phyloP scores from a whole-genome alignment of 2,888 invertebrate species.

The Pegoplata infirma region DNA sequence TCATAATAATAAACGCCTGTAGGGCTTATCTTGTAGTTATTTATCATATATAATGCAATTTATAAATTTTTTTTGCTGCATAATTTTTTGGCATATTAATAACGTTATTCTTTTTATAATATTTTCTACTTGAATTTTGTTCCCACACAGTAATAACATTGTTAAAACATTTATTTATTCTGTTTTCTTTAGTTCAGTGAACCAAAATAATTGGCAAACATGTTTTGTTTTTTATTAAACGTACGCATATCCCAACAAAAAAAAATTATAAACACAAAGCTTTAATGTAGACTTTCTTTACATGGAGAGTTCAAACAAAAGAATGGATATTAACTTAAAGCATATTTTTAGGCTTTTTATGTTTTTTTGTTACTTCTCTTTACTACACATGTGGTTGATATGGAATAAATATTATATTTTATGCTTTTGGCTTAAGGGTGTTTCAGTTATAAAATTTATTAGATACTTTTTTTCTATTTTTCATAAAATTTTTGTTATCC shows the following conservation, averaged over 20 bases:
- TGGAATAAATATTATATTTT: constrained; percentile 10
- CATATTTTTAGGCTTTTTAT: constrained; percentile 40
- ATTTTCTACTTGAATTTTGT: neutral
- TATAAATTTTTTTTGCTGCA: constrained; percentile 36
- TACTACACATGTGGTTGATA: neutral
- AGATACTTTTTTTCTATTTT: constrained; percentile 8
- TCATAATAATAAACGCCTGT: constrained; percentile 20
- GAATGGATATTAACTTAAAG: too few relatives aligned
- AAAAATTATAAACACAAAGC: neutral
- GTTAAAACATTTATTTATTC: neutral
- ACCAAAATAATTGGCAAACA: constrained; percentile 55
- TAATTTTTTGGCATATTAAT: constrained; percentile 43
- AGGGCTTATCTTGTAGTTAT: neutral
- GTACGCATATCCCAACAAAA: neutral
- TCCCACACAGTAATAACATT: neutral
- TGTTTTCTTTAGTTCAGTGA: constrained; percentile 29
- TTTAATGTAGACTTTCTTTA: neutral
- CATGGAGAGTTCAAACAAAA: neutral
- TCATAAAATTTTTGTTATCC: constrained; percentile 7
- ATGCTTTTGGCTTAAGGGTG: constrained; percentile 4
- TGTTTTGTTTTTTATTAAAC: neutral
- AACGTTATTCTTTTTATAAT: neutral
- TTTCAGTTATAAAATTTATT: constrained; percentile 25
- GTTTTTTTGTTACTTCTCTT: constrained; percentile 4
- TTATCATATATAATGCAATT: constrained; percentile 51